Evolutionary conservation across 2,888 invertebrate species (phyloP).

Genomic region (Apodemia zela): DNA sequence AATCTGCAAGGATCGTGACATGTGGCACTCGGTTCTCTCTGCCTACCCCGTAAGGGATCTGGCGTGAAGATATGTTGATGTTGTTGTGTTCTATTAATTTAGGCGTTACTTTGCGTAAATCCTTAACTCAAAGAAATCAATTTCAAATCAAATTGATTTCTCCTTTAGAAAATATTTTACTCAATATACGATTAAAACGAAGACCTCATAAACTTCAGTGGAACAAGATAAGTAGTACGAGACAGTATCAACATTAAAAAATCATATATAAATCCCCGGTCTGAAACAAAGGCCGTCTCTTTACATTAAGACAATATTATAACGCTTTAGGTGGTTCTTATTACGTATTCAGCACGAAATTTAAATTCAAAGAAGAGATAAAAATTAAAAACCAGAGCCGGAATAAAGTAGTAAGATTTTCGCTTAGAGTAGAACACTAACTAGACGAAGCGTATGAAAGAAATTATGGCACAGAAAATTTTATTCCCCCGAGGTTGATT

Average conservation of each 20-base stretch:
- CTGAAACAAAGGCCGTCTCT: constrained; percentile 7
- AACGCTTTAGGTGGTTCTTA: constrained; percentile 25
- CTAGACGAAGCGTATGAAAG: constrained; percentile 31
- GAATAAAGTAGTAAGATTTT: constrained; percentile 50
- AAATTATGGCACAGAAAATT: constrained; percentile 34
- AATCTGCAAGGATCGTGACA: too few relatives aligned
- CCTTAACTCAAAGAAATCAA: too few relatives aligned
- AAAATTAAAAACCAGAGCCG: constrained; percentile 59
- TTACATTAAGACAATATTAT: constrained; percentile 17
- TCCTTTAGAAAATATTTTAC: too few relatives aligned
- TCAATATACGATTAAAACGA: too few relatives aligned
- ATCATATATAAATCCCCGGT: background rate
- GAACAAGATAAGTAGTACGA: too few relatives aligned
- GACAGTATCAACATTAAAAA: background rate
- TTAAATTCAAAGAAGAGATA: constrained; percentile 50
- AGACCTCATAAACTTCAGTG: too few relatives aligned
- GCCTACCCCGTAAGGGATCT: too few relatives aligned
- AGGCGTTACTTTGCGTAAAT: too few relatives aligned
- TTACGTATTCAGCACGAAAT: constrained; percentile 53
- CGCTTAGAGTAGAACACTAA: constrained; percentile 41
- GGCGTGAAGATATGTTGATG: too few relatives aligned
- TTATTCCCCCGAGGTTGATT: constrained; percentile 34
- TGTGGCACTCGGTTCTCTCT: too few relatives aligned
- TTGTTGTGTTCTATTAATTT: too few relatives aligned
- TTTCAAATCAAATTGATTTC: too few relatives aligned